Conservation (phyloP, 2,888 invertebrate genomes). For the Siphlonurus alternatus region DNA sequence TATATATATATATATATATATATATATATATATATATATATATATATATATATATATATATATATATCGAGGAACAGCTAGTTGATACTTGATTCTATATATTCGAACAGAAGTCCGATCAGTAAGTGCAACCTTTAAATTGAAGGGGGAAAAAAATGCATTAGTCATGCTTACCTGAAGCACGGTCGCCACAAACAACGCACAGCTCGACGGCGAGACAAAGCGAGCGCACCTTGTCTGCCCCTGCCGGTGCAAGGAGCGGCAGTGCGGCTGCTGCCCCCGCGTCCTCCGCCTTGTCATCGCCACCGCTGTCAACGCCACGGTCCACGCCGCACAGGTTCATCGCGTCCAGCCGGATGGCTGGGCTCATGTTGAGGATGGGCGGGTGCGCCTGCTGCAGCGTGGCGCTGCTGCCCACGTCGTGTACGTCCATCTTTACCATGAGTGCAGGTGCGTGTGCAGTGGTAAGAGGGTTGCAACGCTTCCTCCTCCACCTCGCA, state of each 20-base stretch:
- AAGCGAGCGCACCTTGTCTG: constrained; percentile 24
- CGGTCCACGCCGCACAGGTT: neutral
- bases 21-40: neutral
- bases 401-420: neutral
- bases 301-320: neutral
- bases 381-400: no score
- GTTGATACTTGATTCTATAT: no score
- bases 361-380: neutral
- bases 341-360: neutral
- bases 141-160: neutral
- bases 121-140: no score
- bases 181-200: constrained; percentile 90
- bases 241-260: neutral
- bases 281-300: neutral
- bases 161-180: constrained; percentile 43
- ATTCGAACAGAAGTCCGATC: no score
- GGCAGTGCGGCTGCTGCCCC: neutral
- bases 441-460: neutral
- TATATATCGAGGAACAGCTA: no score
- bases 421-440: neutral
- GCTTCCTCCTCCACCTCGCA: neutral
- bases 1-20: neutral
- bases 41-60: neutral
- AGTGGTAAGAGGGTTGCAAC: no score
- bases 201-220: constrained; percentile 66